Evolutionary conservation across 2,797 vertebrate genomes (phyloP), one percentile per base, ranked within the genome.

Genomic region (Vespertilio murinus): DNA sequence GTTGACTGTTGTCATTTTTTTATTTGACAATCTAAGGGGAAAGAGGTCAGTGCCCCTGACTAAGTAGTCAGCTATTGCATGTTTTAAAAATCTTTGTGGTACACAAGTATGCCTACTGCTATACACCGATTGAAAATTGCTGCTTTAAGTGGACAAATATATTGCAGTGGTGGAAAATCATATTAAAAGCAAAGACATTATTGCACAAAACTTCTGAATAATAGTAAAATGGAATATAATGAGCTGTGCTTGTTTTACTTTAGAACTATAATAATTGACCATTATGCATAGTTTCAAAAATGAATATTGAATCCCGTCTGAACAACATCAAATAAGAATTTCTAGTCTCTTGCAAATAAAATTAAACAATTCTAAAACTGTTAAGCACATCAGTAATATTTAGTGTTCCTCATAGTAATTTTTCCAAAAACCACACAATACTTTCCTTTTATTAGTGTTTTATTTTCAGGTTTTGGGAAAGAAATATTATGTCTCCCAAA

Each of bases 201-300:
- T 77, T 73, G 45, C 9, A 82, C 3, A 70, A 49, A 85, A 59
- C 93, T 91, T 95, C 45, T 91, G 40, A 77, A 92, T 79, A 88
- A 64, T 33, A 73, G 28, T 33, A 81, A 81, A 73, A 67, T 59
- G 52, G 18, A 95, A 38, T 59, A 81, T 22, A 70, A 73, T 73
- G 47, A 67, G 23, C 38, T 89, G 7, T 12, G 49, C 12, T 81
- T 8, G 45, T 77, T 92, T 95, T 70, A 92, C 40, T 78, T 77
- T 91, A 89, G 38, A 71, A 80, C 28, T 87, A 69, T 61, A 40
- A 38, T 52, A 80, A 64, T 49, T 80, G 28, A 30, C 6, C 69
- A 7, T 67, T 74, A 38, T 74, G 3, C 73, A 40, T 69, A 28
- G 40, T 85, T 87, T 90, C 65, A 30, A 6, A 71, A 86, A n/a